Evolutionary conservation across 2,113 vertebrate genomes (phyloP), one percentile per base, ranked within the genome.

Genomic region (Tympanuchus pallidicinctus): DNA sequence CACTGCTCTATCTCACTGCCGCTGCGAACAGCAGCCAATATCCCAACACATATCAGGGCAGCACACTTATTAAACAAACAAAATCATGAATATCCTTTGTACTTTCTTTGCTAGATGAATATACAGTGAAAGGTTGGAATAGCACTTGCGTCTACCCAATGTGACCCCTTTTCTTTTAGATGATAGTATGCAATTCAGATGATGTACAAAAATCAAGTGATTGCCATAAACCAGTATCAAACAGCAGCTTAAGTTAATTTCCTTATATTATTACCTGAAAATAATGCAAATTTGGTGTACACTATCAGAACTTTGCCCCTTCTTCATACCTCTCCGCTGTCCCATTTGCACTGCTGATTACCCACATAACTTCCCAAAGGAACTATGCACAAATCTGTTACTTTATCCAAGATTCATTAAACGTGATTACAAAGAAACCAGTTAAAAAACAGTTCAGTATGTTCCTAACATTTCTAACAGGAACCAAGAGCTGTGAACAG

Each of bases 1-100:
- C 59, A 92, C 67, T 50, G 79, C 48, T 95, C 85, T 32, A 59
- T 50, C 82, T 61, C 63, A 82, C 72, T 88, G 59, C 75, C 59
- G 34, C 71, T 76, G 81, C 10, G 77, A 94, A 89, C 43, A 92
- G 71, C 88, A 94, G 50, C 45, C 34, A 56, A 74, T 86, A 91
- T 36, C 79, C 57, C 77, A 50, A 65, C 22, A 52, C 45, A 40
- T 34, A 75, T 73, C 65, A 60, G 72, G 47, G 54, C 59, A 78
- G 38, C 15, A 45, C 20, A 24, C 6, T 71, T 47, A 67, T 32
- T 72, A 74, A 71, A 64, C 10, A 27, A 48, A 91, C 27, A 75
- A 82, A 82, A 57, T 36, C 11, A 67, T 24, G 11, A 11, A 59
- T 80, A 80, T 73, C 59, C 75, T 76, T 57, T 19, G 47, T 80